A percentile compares a stretch with the other conserved stretches of the same genome.
phyloP scores from a whole-genome alignment of 2,888 invertebrate species.

The Rhagium mordax region DNA sequence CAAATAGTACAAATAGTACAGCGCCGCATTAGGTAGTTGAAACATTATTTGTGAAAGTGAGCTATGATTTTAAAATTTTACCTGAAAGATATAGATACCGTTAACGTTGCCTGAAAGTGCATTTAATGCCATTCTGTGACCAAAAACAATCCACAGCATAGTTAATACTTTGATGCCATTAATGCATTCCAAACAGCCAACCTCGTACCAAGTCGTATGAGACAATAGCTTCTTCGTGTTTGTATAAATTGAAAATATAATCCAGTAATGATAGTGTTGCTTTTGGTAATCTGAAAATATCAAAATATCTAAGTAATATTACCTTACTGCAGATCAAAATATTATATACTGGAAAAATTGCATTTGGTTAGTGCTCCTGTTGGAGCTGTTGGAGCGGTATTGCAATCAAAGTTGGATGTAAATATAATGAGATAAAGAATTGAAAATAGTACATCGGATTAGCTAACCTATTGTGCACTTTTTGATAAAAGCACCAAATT shows the following conservation, averaged over 20 bases:
- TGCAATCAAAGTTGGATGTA: too few species aligned
- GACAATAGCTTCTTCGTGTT: constrained; percentile 65
- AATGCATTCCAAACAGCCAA: constrained; percentile 35
- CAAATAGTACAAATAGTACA: too few species aligned
- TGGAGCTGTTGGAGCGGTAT: too few species aligned
- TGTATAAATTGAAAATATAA: constrained; percentile 68
- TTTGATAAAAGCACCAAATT: too few species aligned
- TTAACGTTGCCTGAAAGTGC: constrained; percentile 45
- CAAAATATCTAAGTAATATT: not conserved
- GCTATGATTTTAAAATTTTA: constrained; percentile 19
- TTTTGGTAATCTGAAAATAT: not conserved
- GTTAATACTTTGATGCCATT: constrained; percentile 62
- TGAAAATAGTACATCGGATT: too few species aligned
- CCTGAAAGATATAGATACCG: constrained; percentile 44
- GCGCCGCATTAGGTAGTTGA: too few species aligned
- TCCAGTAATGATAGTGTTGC: not conserved
- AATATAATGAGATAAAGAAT: too few species aligned
- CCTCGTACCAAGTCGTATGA: not conserved
- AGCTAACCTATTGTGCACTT: too few species aligned
- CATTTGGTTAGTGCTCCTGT: too few species aligned
- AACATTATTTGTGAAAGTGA: too few species aligned
- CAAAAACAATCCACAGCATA: constrained; percentile 70
- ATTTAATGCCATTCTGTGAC: constrained; percentile 64
- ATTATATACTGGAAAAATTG: too few species aligned
- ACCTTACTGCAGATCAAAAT: too few species aligned